Evolutionary conservation across 2,113 vertebrate genomes (phyloP), one percentile per base, ranked within the genome.

Genomic region (Carollia perspicillata): DNA sequence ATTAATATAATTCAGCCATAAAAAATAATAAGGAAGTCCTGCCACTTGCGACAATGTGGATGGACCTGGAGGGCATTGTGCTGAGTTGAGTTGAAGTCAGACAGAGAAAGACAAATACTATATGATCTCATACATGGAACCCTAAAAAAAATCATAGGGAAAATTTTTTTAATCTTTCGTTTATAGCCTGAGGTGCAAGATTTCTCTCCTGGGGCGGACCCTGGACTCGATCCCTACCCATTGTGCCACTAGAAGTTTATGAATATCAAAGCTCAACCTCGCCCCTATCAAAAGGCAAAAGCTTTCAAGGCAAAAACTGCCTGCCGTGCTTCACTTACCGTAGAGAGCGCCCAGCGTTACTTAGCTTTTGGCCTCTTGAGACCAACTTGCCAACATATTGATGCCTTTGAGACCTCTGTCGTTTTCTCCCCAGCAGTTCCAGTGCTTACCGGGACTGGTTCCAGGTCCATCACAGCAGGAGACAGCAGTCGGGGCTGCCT

Each of bases 381-480:
- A 42, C 35, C 28, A 77, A n/a, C 60, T 90, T 89, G 18, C 40
- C 65, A 71, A 66, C 11, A 18, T 85, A 55, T 7, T 81, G 69
- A 55, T 71, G 16, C 30, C 37, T 93, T 87, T 90, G 40, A 89
- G 68, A 68, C 79, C 7, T 87, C 37, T 92, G 49, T 72, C n/a
- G 66, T 88, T 95, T 95, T 83, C 90, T 92, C 3, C 42, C 40
- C 65, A 92, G 35, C 28, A 78, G 72, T 90, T 97, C 68, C 65
- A 44, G 69, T 92, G 20, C 37, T 86, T 75, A 55, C 16, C 81
- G 12, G 23, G 60, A 13, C 63, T 77, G 33, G 51, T 60, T 63
- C 65, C 75, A 51, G 49, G 26, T 84, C n/a, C 47, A 42, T 53
- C n/a, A 30, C 30, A 84, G 40, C 68, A 89, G 35, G 51, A 93